Evolutionary conservation across 53 echinoderm and acorn worm species (phyloP).

Genomic region (Paracentrotus lividus): DNA sequence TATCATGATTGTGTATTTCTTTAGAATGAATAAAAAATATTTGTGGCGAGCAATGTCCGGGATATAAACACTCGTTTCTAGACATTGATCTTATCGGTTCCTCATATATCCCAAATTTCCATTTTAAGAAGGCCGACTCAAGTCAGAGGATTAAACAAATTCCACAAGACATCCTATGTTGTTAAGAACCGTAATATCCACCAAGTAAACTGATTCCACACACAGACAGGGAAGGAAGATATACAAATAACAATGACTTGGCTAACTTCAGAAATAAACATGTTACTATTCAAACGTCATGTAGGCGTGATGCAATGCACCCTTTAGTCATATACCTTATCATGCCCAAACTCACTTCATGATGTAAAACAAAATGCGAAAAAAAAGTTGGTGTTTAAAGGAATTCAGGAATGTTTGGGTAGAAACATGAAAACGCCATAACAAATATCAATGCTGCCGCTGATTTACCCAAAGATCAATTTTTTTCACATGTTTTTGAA

Average conservation of each 20-base stretch:
- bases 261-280: neutral
- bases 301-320: neutral
- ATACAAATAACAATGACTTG: neutral
- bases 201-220: neutral
- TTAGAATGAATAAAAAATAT: conserved; percentile 50
- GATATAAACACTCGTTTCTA: conserved; percentile 18
- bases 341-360: neutral
- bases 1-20: neutral
- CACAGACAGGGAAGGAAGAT: neutral
- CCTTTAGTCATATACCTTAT: neutral
- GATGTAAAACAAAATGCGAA: no score
- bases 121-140: neutral
- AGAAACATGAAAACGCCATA: no score
- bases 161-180: neutral
- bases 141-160: neutral
- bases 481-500: no score
- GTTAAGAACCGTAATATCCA: neutral
- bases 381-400: no score
- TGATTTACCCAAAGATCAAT: no score
- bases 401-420: no score
- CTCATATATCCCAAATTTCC: neutral
- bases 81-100: neutral
- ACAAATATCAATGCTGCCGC: no score
- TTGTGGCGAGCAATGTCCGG: conserved; percentile 25
- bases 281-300: neutral